Base-by-base conservation (phyloP, 2,113 vertebrate genomes). In the Odontophorus gujanensis region DNA sequence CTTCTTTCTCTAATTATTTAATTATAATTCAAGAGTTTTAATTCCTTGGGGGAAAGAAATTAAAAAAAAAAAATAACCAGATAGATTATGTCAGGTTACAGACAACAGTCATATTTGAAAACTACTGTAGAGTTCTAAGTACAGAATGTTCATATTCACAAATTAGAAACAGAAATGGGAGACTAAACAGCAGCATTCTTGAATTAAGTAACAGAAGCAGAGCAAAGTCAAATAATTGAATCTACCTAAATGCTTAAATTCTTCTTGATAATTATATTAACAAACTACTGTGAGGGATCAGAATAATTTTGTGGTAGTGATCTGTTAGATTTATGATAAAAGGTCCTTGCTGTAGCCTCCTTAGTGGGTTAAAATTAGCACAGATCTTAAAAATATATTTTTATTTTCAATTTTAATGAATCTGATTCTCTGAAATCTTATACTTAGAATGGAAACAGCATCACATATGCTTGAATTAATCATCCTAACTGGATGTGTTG, bases 1-100 rank as follows among this genome's bases (percentile, higher is more conserved):
- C 36, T 68, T 91, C 85, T 93, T 66, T 90, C 50, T 92, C 11
- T 85, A 6, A 32, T 67, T 73, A 62, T 92, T 57, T 80, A 92
- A 87, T 85, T 93, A 50, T 25, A 11, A 1, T 87, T 85, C 48
- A 38, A 79, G 58, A 85, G 26, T 47, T 91, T 73, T 69, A 80
- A 67, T 91, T 85, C 32, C 25, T 51, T 77, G 30, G 51, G 26
- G 28, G 28, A 53, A 53, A 30, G 15, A 30, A 9, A 53, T 9
- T 6, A 43, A n/a, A 85, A 77, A 61, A 43, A n/a, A 85, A 26
- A 50, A 25, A 24, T 18, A 48, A 22, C 22, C 28, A 43, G 50
- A 67, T 48, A 90, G 66, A 87, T 79, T 62, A 47, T 86, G 53
- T 71, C 34, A 59, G 87, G 89, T 73, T 82, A 69, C n/a, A 77